Base-by-base conservation (phyloP, 2,797 vertebrate genomes). In the Mormyrops attenuatus region DNA sequence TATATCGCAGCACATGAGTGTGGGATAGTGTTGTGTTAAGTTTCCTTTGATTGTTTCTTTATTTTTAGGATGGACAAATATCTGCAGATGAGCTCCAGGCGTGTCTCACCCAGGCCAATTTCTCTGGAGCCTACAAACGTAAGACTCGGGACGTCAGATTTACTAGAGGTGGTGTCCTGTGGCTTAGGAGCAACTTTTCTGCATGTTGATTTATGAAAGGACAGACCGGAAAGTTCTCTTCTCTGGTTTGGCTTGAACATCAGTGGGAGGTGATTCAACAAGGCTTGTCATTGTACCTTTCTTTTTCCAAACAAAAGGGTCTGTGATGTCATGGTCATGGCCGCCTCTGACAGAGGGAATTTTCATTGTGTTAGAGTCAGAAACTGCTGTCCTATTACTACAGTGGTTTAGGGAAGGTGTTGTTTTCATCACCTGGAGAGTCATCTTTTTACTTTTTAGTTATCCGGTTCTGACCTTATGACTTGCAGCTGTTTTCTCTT, bases 41-140 rank as follows among this genome's bases (percentile, higher is more conserved):
- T 85, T 26, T 89, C 88, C 3, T n/a, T 66, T 89, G 0, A 44
- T 17, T 57, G 2, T 13, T 0, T 49, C 38, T 22, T 50, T 15
- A 15, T 52, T 91, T 38, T 44, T 93, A 20, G 98, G 98, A 99
- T 91, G 97, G 97, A 55, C 98, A 99, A 88, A 97, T 99, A 93
- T 97, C 98, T 90, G 96, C 97, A 15, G 97, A 99, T 3, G 98
- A 99, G 94, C 95, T 99, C 90, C 98, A 99, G 95, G 93, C 94
- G 90, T 99, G 98, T 94, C 97, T 99, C 91, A 98, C 98, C 0
- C 97, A 98, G 90, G 97, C 97, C 0, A 97, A 97, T 92, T 96
- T 99, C 93, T 94, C 97, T 55, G 98, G 98, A 88, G 94, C 95
- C 0, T 99, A 99, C 93, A 97, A 97, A 95, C 97, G 97, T 99